Base-by-base conservation (phyloP, 2,888 invertebrate genomes). In the Andrena praecox region DNA sequence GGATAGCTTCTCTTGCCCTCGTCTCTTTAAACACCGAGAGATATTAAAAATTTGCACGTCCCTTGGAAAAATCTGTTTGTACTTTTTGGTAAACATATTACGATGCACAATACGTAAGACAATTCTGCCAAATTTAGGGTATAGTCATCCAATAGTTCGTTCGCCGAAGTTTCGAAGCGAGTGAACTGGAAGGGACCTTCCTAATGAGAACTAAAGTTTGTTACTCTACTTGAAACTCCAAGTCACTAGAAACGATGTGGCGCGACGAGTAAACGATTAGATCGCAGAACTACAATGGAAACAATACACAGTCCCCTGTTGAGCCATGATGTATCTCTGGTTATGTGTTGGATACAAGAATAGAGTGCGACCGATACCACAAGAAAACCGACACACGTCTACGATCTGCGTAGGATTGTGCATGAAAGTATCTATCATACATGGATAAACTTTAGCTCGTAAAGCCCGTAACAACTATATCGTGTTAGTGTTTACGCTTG, bases 21-120 rank as follows among this genome's bases (percentile, higher is more conserved):
- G 56, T 63, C 33, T 33, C 50, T 24, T 67, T 63, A 54, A 42
- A 67, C 42, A 66, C 33, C 35, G 59, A 60, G 33, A 71, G 56
- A 56, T 59, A 75, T 77, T 71, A 74, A 66, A 77, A 87, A 86
- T 82, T 56, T 48, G 42, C 64, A 50, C 7, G 64, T 31, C 24
- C 10, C 42, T 42, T 48, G 20, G 27, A 68, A 24, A 67, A 64
- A 69, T 52, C 27, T 67, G 42, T 48, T 56, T 16, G 31, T 77
- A 82, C 71, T 82, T 84, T 91, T 91, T 90, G 91, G 90, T 91
- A 91, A 91, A 91, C 91, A 90, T 91, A 91, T 76, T 83, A 80
- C 69, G 80, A 76, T 89, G 87, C 81, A 88, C 83, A 89, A 89
- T 88, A 85, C 75, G 86, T 82, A 83, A 78, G 80, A 85, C 79